Base-by-base conservation (phyloP, 2,888 invertebrate species). In the Eristalis tenax region DNA sequence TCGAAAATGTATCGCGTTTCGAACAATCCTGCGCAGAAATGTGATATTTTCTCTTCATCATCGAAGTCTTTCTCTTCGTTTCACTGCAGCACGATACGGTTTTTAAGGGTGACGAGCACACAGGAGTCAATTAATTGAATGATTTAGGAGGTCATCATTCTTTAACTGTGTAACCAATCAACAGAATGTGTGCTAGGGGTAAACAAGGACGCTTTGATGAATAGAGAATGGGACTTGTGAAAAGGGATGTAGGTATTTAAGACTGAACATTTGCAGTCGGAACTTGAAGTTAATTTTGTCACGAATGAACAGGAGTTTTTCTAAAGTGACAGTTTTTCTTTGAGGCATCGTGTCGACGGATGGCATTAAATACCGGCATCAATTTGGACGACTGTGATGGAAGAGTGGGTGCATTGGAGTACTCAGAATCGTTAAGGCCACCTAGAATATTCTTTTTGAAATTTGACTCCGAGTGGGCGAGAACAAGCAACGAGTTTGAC, bases 111-210 rank as follows among this genome's bases (percentile, higher is more conserved):
- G 18, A 50, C 50, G 8, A 50, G 50, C 18, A 18, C 1, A 18
- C 50, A 4, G 50, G 50, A 50, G 50, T 50, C 50, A 50, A 50
- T 50, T 50, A 50, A 50, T 50, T 50, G 50, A 50, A 50, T 50
- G 50, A 50, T 50, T 50, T 50, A 50, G 50, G 50, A 50, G 50
- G 50, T 50, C 50, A 50, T 50, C 50, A 50, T 50, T 50, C 50
- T 50, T 50, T 50, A 50, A 50, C 50, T 50, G 50, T 50, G 50
- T 50, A 50, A 50, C 50, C 50, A 50, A 50, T 50, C 50, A 50
- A 50, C 50, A 50, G 50, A 50, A 50, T 50, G 50, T 50, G 50
- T 50, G 50, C 50, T 50, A 5, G 50, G 50, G n/a, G 50, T 18
- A 50, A 50, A 50, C 50, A 50, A 50, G 50, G 50, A 50, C 50